phyloP scores from a whole-genome alignment of 2,888 invertebrate genomes.

The Parasteatoda lunata region DNA sequence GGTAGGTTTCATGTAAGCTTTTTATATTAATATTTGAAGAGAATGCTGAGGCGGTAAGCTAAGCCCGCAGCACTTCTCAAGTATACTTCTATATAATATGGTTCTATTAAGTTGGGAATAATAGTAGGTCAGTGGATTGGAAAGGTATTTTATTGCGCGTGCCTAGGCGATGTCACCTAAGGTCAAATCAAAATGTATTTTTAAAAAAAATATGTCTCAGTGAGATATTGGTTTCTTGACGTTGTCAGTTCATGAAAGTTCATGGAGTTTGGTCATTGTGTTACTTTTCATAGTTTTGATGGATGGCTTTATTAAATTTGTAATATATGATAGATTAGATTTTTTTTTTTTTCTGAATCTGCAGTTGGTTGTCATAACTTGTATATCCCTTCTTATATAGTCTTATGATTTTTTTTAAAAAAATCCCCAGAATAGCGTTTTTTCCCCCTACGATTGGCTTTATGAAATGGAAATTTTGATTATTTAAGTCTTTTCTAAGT shows the following conservation, averaged over 20 bases:
- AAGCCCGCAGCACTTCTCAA: neutral
- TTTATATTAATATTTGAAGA: neutral
- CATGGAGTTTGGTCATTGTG: neutral
- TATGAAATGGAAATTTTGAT: too few species aligned
- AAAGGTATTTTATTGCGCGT: conserved; percentile 10
- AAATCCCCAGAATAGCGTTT: too few species aligned
- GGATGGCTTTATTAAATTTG: neutral
- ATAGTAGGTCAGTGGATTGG: conserved; percentile 13
- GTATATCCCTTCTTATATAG: too few species aligned
- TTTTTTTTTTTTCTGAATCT: neutral
- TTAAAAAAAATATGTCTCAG: neutral
- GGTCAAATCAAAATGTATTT: neutral
- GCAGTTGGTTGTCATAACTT: neutral
- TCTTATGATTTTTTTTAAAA: too few species aligned
- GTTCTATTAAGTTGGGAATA: conserved; percentile 16
- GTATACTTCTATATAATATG: conserved; percentile 3
- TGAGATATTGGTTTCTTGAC: too few species aligned
- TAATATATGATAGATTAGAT: neutral
- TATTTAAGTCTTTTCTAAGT: too few species aligned
- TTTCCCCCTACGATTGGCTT: too few species aligned
- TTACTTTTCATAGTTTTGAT: neutral
- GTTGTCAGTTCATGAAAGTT: too few species aligned
- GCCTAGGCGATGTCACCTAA: neutral
- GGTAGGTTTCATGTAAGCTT: conserved; percentile 24
- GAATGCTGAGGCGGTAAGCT: neutral